phyloP scores from a whole-genome alignment of 2,113 vertebrate genomes.

The Coracopsis vasa region DNA sequence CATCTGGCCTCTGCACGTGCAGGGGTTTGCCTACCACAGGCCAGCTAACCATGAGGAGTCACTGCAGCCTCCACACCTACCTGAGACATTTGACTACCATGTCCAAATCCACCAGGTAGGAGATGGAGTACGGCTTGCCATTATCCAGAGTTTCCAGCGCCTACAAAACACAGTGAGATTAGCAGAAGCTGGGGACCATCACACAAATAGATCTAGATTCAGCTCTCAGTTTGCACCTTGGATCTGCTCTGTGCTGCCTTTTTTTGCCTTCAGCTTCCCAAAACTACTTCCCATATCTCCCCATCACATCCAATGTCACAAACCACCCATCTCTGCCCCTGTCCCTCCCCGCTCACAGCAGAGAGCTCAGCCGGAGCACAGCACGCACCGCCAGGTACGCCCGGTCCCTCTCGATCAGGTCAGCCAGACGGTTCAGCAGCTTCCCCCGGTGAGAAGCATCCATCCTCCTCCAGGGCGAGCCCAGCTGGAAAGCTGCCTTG shows the following conservation, averaged over 20 bases:
- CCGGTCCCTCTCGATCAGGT: conserved; percentile 90
- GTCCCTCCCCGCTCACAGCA: rapidly evolving
- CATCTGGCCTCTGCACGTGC: not conserved
- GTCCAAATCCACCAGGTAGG: conserved; percentile 89
- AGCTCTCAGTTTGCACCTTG: not conserved
- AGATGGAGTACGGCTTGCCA: conserved; percentile 87
- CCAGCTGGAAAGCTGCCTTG: conserved; percentile 85
- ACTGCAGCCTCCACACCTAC: conserved; percentile 55
- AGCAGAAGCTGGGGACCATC: not conserved
- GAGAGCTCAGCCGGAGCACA: rapidly evolving
- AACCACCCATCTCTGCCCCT: not conserved
- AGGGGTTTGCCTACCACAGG: not conserved
- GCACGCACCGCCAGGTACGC: conserved; percentile 89
- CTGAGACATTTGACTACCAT: conserved; percentile 87
- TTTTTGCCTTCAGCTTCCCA: not conserved
- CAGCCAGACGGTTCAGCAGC: conserved; percentile 84
- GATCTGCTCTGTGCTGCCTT: rapidly evolving
- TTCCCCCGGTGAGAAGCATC: conserved; percentile 89
- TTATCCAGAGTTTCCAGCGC: conserved; percentile 96
- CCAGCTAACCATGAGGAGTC: not conserved
- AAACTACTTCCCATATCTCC: not conserved
- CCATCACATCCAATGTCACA: rapidly evolving
- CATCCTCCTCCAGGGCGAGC: conserved; percentile 93
- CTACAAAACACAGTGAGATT: conserved; percentile 44
- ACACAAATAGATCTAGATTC: rapidly evolving